Evolutionary conservation across 2,113 vertebrate genomes (phyloP).

Genomic region (Euleptes europaea): DNA sequence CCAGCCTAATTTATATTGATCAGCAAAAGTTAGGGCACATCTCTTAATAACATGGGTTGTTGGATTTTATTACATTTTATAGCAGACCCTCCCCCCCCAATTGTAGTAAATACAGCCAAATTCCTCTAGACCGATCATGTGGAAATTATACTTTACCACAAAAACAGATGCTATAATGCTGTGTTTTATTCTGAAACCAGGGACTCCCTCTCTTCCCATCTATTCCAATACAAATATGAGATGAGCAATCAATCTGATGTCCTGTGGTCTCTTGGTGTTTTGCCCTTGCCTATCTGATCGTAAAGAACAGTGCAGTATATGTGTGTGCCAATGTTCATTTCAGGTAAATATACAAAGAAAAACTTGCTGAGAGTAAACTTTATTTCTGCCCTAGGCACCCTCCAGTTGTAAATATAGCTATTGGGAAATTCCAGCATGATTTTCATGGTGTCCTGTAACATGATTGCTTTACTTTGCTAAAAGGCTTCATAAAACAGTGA

Average conservation of each 20-base stretch:
- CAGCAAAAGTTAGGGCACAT: neutral
- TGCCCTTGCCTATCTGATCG: constrained; percentile 50
- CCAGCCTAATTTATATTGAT: neutral
- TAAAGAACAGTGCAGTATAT: constrained; percentile 49
- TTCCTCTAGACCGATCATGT: neutral
- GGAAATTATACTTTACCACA: constrained; percentile 9
- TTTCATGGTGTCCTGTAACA: constrained; percentile 55
- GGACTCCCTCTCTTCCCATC: constrained; percentile 49
- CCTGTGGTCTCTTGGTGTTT: constrained; percentile 53
- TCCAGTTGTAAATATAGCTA: constrained; percentile 59
- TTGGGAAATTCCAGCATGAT: constrained; percentile 71
- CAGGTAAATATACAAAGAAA: constrained; percentile 73
- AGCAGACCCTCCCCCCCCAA: neutral
- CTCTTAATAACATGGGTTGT: neutral
- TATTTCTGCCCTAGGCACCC: constrained; percentile 57
- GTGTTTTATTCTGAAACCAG: constrained; percentile 37
- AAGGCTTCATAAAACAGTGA: constrained; percentile 44
- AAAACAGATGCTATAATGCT: constrained; percentile 14
- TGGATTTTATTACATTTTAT: neutral
- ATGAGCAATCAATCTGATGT: constrained; percentile 59
- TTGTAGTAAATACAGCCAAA: neutral
- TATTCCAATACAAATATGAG: constrained; percentile 43
- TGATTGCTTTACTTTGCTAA: constrained; percentile 62
- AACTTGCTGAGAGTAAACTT: constrained; percentile 66
- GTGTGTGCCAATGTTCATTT: constrained; percentile 65